A percentile compares a stretch with the other conserved stretches of the same genome.
These are phyloP conservation scores for Akabosia matsudoensis DNA, from an alignment of 1,140 invertebrate species.

Conservation along the genomic window DNA sequence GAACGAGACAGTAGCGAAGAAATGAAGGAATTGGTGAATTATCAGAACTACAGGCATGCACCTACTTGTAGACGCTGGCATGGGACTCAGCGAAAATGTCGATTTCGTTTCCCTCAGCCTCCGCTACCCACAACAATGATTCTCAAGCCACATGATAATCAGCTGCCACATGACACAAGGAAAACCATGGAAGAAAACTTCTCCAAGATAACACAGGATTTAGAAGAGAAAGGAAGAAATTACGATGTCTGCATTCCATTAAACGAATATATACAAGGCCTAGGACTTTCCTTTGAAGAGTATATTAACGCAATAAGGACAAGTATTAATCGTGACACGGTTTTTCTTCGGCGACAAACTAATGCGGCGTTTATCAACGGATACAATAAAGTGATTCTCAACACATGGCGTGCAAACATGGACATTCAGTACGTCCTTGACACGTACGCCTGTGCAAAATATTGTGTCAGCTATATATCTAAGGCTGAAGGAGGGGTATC, in stretches of 20 bases:
- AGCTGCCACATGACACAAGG: background rate
- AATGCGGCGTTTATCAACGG: slow-evolving; percentile 46
- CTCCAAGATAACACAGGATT: too few relatives aligned
- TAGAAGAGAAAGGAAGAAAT: background rate
- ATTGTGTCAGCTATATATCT: slow-evolving; percentile 44
- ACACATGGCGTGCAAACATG: slow-evolving; percentile 48
- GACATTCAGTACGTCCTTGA: slow-evolving; percentile 49
- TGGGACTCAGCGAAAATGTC: background rate
- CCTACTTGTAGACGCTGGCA: slow-evolving; percentile 7
- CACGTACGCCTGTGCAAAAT: slow-evolving; percentile 45
- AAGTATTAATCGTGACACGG: slow-evolving; percentile 13
- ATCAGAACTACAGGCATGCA: slow-evolving; percentile 29
- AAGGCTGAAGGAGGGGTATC: slow-evolving; percentile 36
- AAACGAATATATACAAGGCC: background rate
- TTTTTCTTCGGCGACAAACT: slow-evolving; percentile 36
- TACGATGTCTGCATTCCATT: slow-evolving; percentile 12
- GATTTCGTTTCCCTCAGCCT: slow-evolving; percentile 29
- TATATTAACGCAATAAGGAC: slow-evolving; percentile 24
- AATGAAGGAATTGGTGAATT: background rate
- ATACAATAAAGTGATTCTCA: slow-evolving; percentile 47
- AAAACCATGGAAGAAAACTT: background rate
- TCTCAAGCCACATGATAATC: background rate
- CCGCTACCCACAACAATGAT: slow-evolving; percentile 27
- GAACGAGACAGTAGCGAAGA: background rate
- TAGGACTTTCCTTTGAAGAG: background rate